phyloP scores from a whole-genome alignment of 2,888 invertebrate genomes.

The Drosophila maculinotata region DNA sequence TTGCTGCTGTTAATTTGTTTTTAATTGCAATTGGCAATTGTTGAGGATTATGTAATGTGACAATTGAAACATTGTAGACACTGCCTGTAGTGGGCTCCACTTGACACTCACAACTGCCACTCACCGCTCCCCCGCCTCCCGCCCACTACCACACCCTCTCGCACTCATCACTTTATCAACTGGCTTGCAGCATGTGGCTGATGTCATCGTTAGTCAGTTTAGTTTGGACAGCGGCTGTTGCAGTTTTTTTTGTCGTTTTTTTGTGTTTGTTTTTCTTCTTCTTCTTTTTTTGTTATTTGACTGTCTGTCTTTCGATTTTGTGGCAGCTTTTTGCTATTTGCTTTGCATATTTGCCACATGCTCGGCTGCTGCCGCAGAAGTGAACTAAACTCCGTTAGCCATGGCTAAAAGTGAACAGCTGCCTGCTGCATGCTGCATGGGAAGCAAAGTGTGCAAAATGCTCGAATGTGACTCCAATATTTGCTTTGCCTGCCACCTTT shows the following conservation, averaged over 20 bases:
- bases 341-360: conserved; percentile 52
- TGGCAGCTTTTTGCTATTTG: conserved; percentile 57
- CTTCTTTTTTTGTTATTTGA: conserved; percentile 3
- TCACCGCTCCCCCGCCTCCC: background rate
- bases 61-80: conserved; percentile 47
- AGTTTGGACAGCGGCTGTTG: conserved; percentile 34
- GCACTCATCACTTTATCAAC: conserved; percentile 39
- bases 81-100: conserved; percentile 27
- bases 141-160: background rate
- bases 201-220: conserved; percentile 55
- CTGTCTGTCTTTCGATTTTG: conserved; percentile 46
- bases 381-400: conserved; percentile 34
- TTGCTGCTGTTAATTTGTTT: conserved; percentile 32
- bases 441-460: conserved; percentile 50
- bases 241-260: conserved; percentile 27
- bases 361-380: conserved; percentile 18
- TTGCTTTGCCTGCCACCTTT: conserved; percentile 42
- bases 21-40: conserved; percentile 52
- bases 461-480: conserved; percentile 49
- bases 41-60: conserved; percentile 51
- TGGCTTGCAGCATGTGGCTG: conserved; percentile 41
- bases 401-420: conserved; percentile 43
- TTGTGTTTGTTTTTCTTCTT: background rate
- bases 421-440: too few relatives aligned
- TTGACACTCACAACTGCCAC: conserved; percentile 48